These are phyloP conservation scores for Ditylenchus weischeri DNA, from an alignment of 2,888 invertebrate species.

Conservation along the genomic window DNA sequence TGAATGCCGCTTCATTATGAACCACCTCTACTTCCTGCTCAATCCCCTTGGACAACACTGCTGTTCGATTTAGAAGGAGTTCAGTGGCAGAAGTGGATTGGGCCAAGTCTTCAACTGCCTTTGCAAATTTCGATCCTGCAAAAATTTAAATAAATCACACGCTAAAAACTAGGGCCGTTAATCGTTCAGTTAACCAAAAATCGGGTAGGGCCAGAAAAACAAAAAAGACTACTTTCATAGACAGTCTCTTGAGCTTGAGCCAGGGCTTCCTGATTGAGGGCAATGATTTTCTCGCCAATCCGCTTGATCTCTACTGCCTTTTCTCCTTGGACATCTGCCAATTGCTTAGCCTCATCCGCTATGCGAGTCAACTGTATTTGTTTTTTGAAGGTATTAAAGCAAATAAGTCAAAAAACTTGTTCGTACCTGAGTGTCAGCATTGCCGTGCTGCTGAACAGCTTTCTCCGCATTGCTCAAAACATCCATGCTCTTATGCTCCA, in stretches of 20 bases:
- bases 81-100: neutral
- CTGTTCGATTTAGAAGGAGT: neutral
- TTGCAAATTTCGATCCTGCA: conserved; percentile 1
- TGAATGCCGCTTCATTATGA: neutral
- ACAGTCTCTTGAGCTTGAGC: conserved; percentile 56
- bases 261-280: conserved; percentile 47
- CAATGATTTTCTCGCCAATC: conserved; percentile 45
- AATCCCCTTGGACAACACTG: neutral
- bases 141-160: neutral
- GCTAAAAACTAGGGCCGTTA: neutral
- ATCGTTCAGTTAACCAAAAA: too few relatives aligned
- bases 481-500: neutral
- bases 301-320: conserved; percentile 45
- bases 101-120: neutral
- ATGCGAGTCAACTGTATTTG: conserved; percentile 73
- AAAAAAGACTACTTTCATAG: conserved; percentile 42
- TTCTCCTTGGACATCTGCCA: conserved; percentile 72
- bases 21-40: neutral
- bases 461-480: neutral
- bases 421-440: neutral
- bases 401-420: too few relatives aligned
- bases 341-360: conserved; percentile 79
- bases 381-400: conserved; percentile 62
- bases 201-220: neutral
- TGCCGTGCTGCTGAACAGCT: neutral